Base-by-base conservation (phyloP, 2,113 vertebrate genomes). In the Heterotis niloticus region DNA sequence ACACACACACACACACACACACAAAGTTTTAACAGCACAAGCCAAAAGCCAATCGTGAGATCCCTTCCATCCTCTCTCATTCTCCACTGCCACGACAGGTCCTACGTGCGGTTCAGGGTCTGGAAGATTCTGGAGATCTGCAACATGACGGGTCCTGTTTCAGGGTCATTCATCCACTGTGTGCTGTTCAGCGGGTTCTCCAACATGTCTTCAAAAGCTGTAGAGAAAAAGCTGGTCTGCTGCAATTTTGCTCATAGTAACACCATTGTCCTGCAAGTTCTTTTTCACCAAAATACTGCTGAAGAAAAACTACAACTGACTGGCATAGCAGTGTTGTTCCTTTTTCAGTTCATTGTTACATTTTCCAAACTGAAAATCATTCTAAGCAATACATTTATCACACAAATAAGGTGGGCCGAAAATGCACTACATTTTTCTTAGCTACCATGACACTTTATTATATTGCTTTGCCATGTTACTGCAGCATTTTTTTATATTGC, bases 111-210 rank as follows among this genome's bases (percentile, higher is more conserved):
- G 78, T 99, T 99, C 82, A 99, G 94, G 0, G 98, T 99, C 93
- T 99, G 98, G 93, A 99, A 99, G 94, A 98, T 96, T 83, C 98
- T 92, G 75, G 98, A 99, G 87, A 99, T 99, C 89, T 99, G 98
- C 74, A 99, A 94, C 98, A 99, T 97, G 85, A 99, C 96, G 0
- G 98, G 97, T n/a, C 98, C 98, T 0, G 98, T 99, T 81, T 99
- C 97, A 0, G 98, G 96, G 87, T 99, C 98, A 0, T 98, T 99
- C 98, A 99, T 99, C 98, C 98, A 99, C 92, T 99, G 98, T 12
- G 97, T 97, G 93, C 97, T 98, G 93, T 96, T 99, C 77, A 99
- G 89, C 0, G 98, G 98, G 86, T 98, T 99, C 90, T 99, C 97
- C 83, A 99, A 91, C 98, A 99, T 99, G 87, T 99, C 98, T 86